These are phyloP conservation scores for Masticophis lateralis DNA, from an alignment of 2,797 vertebrate species.

Conservation along the genomic window DNA sequence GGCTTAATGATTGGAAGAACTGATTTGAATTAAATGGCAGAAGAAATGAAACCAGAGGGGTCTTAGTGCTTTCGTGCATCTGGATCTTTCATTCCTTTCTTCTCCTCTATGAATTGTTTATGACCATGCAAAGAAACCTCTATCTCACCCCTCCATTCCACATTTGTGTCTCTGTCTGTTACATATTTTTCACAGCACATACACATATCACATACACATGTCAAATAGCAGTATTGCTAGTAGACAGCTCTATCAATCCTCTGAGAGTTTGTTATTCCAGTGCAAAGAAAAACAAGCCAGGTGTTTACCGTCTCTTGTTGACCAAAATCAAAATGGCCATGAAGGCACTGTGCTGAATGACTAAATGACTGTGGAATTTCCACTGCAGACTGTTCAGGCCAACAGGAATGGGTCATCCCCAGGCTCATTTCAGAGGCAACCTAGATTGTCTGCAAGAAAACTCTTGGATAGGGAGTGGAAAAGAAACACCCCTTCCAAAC, in stretches of 20 bases:
- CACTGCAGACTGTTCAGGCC: neutral
- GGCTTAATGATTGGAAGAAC: neutral
- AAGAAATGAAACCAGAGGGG: neutral
- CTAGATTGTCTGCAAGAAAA: neutral
- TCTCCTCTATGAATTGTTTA: neutral
- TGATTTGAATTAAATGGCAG: neutral
- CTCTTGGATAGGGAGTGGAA: neutral
- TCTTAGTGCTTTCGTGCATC: neutral
- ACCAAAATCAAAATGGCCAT: neutral
- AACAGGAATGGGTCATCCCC: neutral
- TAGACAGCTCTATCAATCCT: neutral
- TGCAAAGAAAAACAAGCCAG: neutral
- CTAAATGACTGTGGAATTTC: neutral
- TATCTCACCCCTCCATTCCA: neutral
- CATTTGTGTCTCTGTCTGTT: neutral
- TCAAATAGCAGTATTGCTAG: neutral
- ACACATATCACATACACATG: neutral
- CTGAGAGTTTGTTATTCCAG: neutral
- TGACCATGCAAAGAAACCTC: neutral
- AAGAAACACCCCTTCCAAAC: neutral
- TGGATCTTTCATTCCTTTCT: neutral
- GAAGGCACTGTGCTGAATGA: neutral
- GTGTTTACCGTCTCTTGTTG: neutral
- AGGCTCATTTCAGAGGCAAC: neutral
- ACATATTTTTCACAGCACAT: neutral